A percentile compares a stretch with the other conserved stretches of the same genome.
These are phyloP conservation scores for Pristionchus maxplancki DNA, from an alignment of 2,888 invertebrate species.

Conservation along the genomic window DNA sequence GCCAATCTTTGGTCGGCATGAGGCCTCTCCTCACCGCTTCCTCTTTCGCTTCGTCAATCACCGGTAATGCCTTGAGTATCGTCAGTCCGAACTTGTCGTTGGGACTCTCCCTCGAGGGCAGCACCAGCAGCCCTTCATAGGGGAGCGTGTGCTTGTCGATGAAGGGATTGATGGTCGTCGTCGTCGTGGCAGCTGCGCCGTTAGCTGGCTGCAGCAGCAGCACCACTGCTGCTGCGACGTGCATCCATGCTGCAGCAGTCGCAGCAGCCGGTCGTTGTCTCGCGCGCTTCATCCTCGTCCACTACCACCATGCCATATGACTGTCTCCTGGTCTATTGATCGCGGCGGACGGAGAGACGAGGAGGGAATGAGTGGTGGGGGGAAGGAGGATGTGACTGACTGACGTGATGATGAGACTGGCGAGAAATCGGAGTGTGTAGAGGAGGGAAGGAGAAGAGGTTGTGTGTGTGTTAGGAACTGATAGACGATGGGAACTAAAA, in stretches of 20 bases:
- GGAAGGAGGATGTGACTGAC: background rate
- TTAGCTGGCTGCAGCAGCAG: background rate
- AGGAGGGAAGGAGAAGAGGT: conserved; percentile 30
- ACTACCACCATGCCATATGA: conserved; percentile 42
- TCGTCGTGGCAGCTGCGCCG: conserved; percentile 2
- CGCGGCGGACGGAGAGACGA: conserved; percentile 13
- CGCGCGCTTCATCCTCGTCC: background rate
- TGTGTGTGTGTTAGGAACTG: conserved; percentile 37
- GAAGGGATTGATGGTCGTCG: background rate
- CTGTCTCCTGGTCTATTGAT: conserved; percentile 34
- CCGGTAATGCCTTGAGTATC: conserved; percentile 71
- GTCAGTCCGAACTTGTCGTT: conserved; percentile 76
- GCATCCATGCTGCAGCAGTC: background rate
- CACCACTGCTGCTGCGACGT: background rate
- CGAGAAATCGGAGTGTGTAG: background rate
- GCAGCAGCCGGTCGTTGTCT: background rate
- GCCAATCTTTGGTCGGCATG: conserved; percentile 70
- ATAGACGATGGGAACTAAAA: conserved; percentile 42
- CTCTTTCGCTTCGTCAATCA: conserved; percentile 75
- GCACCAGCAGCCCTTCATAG: conserved; percentile 73
- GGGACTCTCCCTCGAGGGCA: conserved; percentile 70
- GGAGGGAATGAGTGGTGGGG: background rate
- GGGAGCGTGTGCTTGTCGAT: conserved; percentile 56
- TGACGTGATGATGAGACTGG: background rate
- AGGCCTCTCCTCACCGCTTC: conserved; percentile 62